phyloP scores from a whole-genome alignment of 1,140 invertebrate genomes.

The Berghia stephanieae region DNA sequence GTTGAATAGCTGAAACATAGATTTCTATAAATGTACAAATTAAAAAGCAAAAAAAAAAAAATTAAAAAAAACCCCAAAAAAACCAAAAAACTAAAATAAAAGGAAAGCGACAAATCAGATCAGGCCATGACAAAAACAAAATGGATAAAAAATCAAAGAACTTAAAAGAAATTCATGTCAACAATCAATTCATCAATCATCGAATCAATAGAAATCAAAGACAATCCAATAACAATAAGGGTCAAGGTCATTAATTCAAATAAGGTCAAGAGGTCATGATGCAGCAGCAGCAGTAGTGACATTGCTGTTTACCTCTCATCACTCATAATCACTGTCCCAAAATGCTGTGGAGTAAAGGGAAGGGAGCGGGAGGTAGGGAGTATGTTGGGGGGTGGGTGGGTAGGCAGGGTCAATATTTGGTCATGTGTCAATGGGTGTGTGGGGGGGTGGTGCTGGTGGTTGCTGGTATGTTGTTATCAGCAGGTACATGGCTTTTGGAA shows the following conservation, averaged over 20 bases:
- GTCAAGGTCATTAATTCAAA: neutral
- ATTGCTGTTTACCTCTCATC: no score
- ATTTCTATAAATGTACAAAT: neutral
- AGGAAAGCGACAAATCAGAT: slow-evolving; percentile 24
- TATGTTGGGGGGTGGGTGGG: neutral
- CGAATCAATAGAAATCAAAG: no score
- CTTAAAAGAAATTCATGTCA: no score
- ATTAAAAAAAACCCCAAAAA: neutral
- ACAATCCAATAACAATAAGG: no score
- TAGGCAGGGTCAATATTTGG: no score
- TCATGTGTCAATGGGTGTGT: no score
- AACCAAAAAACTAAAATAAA: slow-evolving; percentile 26
- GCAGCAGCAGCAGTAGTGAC: no score
- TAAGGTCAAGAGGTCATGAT: neutral
- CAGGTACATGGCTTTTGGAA: no score
- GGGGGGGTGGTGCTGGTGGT: no score
- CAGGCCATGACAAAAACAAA: slow-evolving; percentile 27
- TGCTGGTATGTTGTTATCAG: no score
- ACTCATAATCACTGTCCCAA: slow-evolving; percentile 58
- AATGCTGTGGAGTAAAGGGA: slow-evolving; percentile 41
- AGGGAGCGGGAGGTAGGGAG: neutral
- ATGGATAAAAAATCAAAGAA: slow-evolving; percentile 29
- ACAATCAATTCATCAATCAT: no score
- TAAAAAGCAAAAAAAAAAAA: neutral
- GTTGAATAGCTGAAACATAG: neutral